Percentiles rank a stretch among this genome's conserved stretches.
Evolutionary conservation across 2,888 invertebrate species (phyloP).

Genomic region (Agriopis marginaria): DNA sequence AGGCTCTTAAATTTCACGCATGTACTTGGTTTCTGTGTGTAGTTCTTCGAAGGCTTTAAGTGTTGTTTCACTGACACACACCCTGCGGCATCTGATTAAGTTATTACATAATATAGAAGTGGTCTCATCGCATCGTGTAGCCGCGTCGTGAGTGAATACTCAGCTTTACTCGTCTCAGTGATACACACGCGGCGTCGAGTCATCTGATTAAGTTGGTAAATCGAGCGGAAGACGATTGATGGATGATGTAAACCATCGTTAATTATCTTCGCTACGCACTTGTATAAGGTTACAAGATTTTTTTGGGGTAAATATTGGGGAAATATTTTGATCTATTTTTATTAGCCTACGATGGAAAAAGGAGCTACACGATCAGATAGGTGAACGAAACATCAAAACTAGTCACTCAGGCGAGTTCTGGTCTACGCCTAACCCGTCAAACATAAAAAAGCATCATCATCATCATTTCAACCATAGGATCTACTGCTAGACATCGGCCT

Average conservation of each 20-base stretch:
- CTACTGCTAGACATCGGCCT: too few species aligned
- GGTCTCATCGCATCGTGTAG: background rate
- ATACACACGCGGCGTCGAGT: constrained; percentile 28
- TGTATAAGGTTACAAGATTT: constrained; percentile 12
- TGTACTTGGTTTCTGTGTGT: too few species aligned
- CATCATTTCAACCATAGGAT: too few species aligned
- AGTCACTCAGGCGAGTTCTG: too few species aligned
- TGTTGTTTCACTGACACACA: too few species aligned
- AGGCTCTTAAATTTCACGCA: too few species aligned
- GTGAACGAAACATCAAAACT: too few species aligned
- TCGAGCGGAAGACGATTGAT: constrained; percentile 41
- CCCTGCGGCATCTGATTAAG: too few species aligned
- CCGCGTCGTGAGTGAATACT: background rate
- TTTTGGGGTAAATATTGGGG: constrained; percentile 24
- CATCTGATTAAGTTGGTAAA: constrained; percentile 44
- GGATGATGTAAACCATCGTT: constrained; percentile 38
- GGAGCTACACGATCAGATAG: background rate
- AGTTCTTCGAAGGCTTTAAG: too few species aligned
- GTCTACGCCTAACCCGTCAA: too few species aligned
- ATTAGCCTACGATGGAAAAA: too few species aligned
- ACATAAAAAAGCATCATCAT: too few species aligned
- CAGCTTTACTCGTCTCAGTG: constrained; percentile 3
- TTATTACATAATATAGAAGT: background rate
- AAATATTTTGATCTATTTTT: constrained; percentile 14
- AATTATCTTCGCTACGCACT: constrained; percentile 30